These are phyloP conservation scores for Porites lutea DNA, from an alignment of 64 coral and sea anemone genomes.

Conservation along the genomic window DNA sequence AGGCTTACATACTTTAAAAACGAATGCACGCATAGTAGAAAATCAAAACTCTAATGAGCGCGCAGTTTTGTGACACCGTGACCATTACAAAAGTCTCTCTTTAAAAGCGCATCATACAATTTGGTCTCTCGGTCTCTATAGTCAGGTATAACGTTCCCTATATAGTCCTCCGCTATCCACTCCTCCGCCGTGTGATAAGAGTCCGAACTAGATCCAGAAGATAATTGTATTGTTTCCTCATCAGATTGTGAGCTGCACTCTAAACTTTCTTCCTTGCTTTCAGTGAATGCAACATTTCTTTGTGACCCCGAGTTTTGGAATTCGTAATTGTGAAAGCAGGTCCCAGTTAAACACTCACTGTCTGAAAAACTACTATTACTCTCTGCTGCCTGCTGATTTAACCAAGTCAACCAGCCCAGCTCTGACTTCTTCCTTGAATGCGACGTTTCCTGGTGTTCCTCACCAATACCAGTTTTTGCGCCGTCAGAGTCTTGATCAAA, in stretches of 20 bases:
- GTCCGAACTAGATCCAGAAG: neutral
- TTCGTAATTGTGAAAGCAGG: neutral
- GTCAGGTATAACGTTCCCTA: conserved; percentile 28
- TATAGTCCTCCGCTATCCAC: conserved; percentile 10
- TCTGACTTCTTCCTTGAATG: neutral
- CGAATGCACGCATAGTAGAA: no score
- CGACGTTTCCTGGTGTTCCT: neutral
- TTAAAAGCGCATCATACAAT: conserved; percentile 35
- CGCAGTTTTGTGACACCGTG: neutral
- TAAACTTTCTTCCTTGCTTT: neutral
- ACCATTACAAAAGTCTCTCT: conserved; percentile 12
- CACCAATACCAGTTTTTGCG: neutral
- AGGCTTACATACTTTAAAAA: no score
- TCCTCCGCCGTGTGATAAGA: conserved; percentile 17
- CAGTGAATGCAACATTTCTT: neutral
- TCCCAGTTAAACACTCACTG: neutral
- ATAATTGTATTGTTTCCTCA: neutral
- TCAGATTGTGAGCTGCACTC: conserved; percentile 9
- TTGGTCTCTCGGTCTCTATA: conserved; percentile 32
- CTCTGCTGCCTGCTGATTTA: neutral
- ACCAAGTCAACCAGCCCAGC: conserved; percentile 8
- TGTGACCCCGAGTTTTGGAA: neutral
- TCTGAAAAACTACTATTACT: neutral
- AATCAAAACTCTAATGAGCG: no score
- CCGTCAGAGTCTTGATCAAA: neutral